phyloP scores from a whole-genome alignment of 2,113 vertebrate genomes.

The Hymenochirus boettgeri region DNA sequence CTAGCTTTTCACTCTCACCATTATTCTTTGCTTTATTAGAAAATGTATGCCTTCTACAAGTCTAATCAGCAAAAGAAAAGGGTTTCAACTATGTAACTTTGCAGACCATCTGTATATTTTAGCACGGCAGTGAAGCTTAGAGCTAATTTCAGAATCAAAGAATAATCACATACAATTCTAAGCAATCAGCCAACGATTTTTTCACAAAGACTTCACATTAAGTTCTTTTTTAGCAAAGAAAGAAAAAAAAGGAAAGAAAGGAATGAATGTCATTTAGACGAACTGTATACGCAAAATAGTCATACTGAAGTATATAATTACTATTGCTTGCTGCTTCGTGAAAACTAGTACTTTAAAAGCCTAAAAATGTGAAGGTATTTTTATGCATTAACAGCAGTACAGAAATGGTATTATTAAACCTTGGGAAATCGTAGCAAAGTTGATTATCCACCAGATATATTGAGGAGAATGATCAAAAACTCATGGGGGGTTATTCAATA shows the following conservation, averaged over 20 bases:
- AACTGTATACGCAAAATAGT: slow-evolving; percentile 54
- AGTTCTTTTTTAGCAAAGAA: slow-evolving; percentile 45
- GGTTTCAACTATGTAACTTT: slow-evolving; percentile 44
- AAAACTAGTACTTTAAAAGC: slow-evolving; percentile 48
- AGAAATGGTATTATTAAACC: slow-evolving; percentile 44
- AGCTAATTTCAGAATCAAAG: slow-evolving; percentile 60
- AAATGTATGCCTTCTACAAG: slow-evolving; percentile 29
- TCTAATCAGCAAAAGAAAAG: slow-evolving; percentile 19
- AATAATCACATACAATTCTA: slow-evolving; percentile 48
- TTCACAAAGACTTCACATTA: slow-evolving; percentile 56
- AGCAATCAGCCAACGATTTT: slow-evolving; percentile 52
- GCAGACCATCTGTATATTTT: slow-evolving; percentile 49
- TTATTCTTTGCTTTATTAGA: slow-evolving; percentile 30
- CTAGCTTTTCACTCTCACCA: slow-evolving; percentile 33
- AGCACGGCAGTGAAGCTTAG: slow-evolving; percentile 46
- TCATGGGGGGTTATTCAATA: no score
- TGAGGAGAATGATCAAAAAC: slow-evolving; percentile 41
- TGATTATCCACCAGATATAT: slow-evolving; percentile 40
- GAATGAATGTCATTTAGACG: slow-evolving; percentile 49
- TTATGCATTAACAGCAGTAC: slow-evolving; percentile 20
- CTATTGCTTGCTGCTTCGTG: slow-evolving; percentile 31
- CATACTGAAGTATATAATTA: slow-evolving; percentile 50
- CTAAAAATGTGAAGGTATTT: slow-evolving; percentile 39
- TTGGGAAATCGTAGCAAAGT: slow-evolving; percentile 25
- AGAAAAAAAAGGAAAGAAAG: slow-evolving; percentile 47